Conservation (phyloP, 2,888 invertebrate species). For the Sinelater perroti region DNA sequence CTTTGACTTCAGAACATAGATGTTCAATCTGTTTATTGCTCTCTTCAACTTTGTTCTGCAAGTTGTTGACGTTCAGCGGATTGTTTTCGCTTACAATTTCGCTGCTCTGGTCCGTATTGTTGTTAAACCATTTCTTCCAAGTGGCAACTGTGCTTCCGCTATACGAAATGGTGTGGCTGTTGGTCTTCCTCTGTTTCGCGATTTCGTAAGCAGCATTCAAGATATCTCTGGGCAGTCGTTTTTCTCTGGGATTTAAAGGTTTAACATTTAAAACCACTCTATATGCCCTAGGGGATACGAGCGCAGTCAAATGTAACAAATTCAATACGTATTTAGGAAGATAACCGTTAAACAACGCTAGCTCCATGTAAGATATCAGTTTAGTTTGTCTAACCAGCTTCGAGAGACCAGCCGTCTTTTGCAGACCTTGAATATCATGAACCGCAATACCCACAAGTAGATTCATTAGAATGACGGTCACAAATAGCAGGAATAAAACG, state of each 20-base stretch:
- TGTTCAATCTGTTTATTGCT: constrained; percentile 73
- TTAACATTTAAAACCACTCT: constrained; percentile 84
- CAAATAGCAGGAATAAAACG: constrained; percentile 81
- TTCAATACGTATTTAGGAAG: constrained; percentile 78
- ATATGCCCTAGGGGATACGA: constrained; percentile 83
- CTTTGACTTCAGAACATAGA: constrained; percentile 73
- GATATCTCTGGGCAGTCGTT: constrained; percentile 80
- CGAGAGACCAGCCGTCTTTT: constrained; percentile 85
- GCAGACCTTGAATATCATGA: constrained; percentile 85
- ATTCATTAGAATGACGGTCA: constrained; percentile 88
- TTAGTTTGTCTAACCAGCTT: constrained; percentile 86
- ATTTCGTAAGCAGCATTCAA: constrained; percentile 83
- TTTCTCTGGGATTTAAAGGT: constrained; percentile 84
- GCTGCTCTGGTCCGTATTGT: constrained; percentile 62
- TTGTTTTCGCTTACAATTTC: constrained; percentile 53
- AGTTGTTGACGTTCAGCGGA: constrained; percentile 64
- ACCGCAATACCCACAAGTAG: constrained; percentile 86
- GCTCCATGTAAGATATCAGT: constrained; percentile 85
- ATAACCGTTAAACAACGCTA: constrained; percentile 82
- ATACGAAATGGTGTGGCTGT: constrained; percentile 74
- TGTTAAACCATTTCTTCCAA: constrained; percentile 72
- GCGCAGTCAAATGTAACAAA: constrained; percentile 78
- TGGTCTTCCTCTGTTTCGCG: constrained; percentile 77
- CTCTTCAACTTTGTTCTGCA: constrained; percentile 73
- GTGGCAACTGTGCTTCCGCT: constrained; percentile 71